A percentile compares a stretch with the other conserved stretches of the same genome.
These are phyloP conservation scores for Sarcophaga variegata DNA, from an alignment of 2,888 invertebrate species.

Conservation along the genomic window DNA sequence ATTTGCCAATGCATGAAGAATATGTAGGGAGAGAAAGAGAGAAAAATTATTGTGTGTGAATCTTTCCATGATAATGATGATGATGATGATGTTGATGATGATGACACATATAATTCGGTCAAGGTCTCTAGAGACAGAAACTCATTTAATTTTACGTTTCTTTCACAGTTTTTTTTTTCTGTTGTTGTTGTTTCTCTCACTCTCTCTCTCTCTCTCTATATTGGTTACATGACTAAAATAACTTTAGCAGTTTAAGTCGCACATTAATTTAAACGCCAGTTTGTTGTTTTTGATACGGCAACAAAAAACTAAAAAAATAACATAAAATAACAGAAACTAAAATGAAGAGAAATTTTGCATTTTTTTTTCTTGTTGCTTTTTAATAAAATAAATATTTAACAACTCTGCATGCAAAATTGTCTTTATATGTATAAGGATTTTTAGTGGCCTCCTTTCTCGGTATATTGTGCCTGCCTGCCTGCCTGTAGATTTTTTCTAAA, in stretches of 20 bases:
- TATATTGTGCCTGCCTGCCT: background rate
- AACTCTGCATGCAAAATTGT: no score
- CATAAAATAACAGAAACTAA: background rate
- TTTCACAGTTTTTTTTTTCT: background rate
- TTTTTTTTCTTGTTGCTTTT: background rate
- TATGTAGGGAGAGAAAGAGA: background rate
- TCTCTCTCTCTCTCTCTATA: background rate
- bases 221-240: slow-evolving; percentile 39
- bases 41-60: slow-evolving; percentile 13
- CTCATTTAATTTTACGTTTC: slow-evolving; percentile 42
- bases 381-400: no score
- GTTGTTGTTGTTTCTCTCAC: background rate
- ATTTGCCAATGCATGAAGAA: no score
- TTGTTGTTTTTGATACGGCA: background rate
- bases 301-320: background rate
- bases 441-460: background rate
- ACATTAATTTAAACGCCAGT: slow-evolving; percentile 30
- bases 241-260: slow-evolving; percentile 28
- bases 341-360: slow-evolving; percentile 8
- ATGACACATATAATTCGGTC: slow-evolving; percentile 60
- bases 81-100: background rate
- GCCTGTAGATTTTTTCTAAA: slow-evolving; percentile 18
- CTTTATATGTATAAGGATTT: no score
- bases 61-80: no score
- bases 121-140: slow-evolving; percentile 56